These are phyloP conservation scores for Apogon talboti DNA, from an alignment of 2,797 vertebrate species.

Conservation along the genomic window DNA sequence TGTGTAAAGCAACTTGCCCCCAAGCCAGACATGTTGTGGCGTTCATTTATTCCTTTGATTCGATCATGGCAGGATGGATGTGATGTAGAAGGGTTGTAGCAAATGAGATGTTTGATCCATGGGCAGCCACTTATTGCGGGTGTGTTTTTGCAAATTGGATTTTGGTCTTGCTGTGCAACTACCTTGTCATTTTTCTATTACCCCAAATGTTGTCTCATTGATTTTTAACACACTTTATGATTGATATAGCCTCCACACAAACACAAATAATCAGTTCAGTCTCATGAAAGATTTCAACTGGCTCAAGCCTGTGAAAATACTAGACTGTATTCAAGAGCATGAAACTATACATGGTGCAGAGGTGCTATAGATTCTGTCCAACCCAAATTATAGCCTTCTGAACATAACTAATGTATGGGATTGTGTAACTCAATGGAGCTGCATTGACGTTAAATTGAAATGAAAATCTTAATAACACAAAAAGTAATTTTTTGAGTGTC, in stretches of 20 bases:
- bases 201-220: conserved; percentile 49
- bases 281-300: conserved; percentile 21
- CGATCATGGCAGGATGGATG: conserved; percentile 30
- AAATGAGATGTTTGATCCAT: conserved; percentile 64
- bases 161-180: conserved; percentile 37
- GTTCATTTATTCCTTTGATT: conserved; percentile 56
- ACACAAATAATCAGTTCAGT: conserved; percentile 44
- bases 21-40: conserved; percentile 20
- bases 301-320: not conserved
- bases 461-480: not conserved
- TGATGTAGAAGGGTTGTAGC: conserved; percentile 34
- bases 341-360: not conserved
- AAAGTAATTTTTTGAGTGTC: not conserved
- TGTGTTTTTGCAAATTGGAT: conserved; percentile 63
- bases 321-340: not conserved
- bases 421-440: not conserved
- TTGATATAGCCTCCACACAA: conserved; percentile 37
- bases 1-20: conserved; percentile 15
- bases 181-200: conserved; percentile 51
- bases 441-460: not conserved
- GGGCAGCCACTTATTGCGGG: conserved; percentile 73
- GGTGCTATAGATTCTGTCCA: not conserved
- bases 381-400: not conserved
- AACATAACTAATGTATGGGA: not conserved
- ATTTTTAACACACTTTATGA: conserved; percentile 44